phyloP scores from a whole-genome alignment of 2,888 invertebrate genomes.

The Cyclophora punctaria region DNA sequence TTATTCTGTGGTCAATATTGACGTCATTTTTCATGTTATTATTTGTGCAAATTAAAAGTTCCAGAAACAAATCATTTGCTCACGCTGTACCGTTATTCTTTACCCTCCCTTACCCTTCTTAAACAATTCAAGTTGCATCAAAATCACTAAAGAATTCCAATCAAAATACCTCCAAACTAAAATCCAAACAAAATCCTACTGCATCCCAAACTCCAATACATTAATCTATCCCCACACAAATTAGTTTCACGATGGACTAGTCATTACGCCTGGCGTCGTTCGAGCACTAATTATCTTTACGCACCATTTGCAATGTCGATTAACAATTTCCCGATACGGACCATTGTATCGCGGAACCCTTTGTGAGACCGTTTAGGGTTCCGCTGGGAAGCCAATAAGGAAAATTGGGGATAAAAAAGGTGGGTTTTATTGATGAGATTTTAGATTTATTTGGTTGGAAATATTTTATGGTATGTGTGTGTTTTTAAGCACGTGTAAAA shows the following conservation, averaged over 20 bases:
- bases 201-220: conserved; percentile 2
- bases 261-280: conserved; percentile 31
- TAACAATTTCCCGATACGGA: conserved; percentile 43
- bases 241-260: conserved; percentile 24
- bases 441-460: too few species aligned
- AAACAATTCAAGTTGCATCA: too few species aligned
- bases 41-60: too few species aligned
- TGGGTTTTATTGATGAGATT: conserved; percentile 18
- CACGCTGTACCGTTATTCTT: background rate
- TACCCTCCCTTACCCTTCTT: background rate
- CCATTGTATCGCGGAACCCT: conserved; percentile 38
- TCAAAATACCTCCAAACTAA: conserved; percentile 1
- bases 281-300: conserved; percentile 50
- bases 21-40: too few species aligned
- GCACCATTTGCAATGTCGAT: conserved; percentile 49
- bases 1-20: too few species aligned
- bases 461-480: too few species aligned
- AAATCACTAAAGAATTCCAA: background rate
- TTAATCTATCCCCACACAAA: conserved; percentile 18
- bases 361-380: conserved; percentile 23
- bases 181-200: background rate
- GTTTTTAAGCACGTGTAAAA: too few species aligned
- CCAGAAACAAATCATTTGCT: background rate
- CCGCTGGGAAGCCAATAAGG: conserved; percentile 21
- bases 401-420: conserved; percentile 18